These are phyloP conservation scores for Acrobasis consociella DNA, from an alignment of 2,888 invertebrate species.

Conservation along the genomic window DNA sequence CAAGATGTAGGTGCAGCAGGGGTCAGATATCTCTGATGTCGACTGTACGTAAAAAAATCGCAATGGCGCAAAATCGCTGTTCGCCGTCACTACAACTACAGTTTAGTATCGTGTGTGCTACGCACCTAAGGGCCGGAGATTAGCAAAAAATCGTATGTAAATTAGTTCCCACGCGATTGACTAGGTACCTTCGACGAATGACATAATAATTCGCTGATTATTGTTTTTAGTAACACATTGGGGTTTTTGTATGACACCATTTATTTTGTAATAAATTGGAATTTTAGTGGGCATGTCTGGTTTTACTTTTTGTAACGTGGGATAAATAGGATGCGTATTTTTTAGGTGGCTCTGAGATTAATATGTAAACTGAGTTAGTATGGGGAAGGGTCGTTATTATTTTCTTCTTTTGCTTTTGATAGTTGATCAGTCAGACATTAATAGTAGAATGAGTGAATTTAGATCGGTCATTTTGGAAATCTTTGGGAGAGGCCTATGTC, in stretches of 20 bases:
- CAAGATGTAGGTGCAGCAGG: too few relatives aligned
- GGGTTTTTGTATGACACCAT: neutral
- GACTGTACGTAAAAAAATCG: neutral
- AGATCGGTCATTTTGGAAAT: too few relatives aligned
- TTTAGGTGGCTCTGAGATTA: neutral
- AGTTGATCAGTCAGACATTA: too few relatives aligned
- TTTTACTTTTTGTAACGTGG: neutral
- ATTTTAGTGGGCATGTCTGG: neutral
- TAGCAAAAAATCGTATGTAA: neutral
- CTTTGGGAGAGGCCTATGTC: too few relatives aligned
- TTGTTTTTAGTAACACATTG: neutral
- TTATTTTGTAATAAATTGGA: neutral
- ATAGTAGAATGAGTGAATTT: too few relatives aligned
- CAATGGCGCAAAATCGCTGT: neutral
- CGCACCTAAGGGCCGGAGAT: neutral
- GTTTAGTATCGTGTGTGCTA: neutral
- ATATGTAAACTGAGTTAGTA: too few relatives aligned
- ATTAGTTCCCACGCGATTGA: slow-evolving; percentile 2
- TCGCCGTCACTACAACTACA: neutral
- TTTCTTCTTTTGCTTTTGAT: too few relatives aligned
- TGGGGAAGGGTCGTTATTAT: too few relatives aligned
- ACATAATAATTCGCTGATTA: neutral
- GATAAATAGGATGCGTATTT: neutral
- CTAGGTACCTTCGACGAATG: neutral
- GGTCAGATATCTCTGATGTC: too few relatives aligned